phyloP scores from a whole-genome alignment of 2,888 invertebrate genomes.

The Silvanus unidentatus region DNA sequence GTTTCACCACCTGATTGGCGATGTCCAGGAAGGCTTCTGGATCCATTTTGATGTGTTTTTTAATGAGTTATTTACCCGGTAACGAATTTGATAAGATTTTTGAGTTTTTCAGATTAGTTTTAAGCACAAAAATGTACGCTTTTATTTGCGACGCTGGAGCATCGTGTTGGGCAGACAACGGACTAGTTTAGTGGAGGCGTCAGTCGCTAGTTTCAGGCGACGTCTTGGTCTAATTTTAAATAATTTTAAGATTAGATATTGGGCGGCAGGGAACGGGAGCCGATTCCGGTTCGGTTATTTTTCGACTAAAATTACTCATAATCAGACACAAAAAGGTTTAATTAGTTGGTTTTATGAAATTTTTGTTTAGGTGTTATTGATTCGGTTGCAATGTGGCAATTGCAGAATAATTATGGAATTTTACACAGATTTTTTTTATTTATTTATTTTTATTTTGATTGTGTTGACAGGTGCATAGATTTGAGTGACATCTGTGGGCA shows the following conservation, averaged over 20 bases:
- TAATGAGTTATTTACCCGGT: no score
- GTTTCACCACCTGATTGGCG: conserved; percentile 97
- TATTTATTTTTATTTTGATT: no score
- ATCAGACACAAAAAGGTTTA: no score
- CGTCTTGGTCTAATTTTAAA: not conserved
- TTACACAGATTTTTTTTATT: no score
- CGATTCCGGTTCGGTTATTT: no score
- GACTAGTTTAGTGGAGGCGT: conserved; percentile 14
- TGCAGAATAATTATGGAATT: no score
- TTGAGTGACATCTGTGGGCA: no score
- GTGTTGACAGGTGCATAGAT: no score
- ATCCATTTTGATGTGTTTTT: conserved; percentile 64
- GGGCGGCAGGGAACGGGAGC: not conserved
- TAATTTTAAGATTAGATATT: not conserved
- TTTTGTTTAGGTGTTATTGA: no score
- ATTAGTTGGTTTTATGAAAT: no score
- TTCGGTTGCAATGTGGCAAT: no score
- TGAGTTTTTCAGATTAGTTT: not conserved
- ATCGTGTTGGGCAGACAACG: conserved; percentile 22
- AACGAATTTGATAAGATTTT: conserved; percentile 11
- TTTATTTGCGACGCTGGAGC: conserved; percentile 14
- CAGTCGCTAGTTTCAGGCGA: not conserved
- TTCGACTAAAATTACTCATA: no score
- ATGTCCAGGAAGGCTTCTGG: conserved; percentile 94
- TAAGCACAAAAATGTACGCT: not conserved